A percentile compares a stretch with the other conserved stretches of the same genome.
Evolutionary conservation across 2,113 vertebrate species (phyloP).

Genomic region (Argyrosomus japonicus): DNA sequence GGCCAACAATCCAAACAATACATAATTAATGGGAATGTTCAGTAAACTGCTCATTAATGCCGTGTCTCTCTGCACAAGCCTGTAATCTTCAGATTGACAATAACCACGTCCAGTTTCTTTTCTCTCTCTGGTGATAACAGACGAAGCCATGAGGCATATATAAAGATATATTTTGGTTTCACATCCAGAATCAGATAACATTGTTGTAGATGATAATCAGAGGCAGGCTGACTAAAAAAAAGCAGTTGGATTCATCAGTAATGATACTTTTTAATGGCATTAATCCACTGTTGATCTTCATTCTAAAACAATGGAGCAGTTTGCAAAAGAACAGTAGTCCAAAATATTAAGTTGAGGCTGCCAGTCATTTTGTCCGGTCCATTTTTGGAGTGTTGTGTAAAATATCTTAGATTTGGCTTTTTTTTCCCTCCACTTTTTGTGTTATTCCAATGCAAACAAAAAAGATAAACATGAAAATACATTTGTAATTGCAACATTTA

Average conservation of each 20-base stretch:
- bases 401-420: no score
- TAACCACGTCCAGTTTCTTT: slow-evolving; percentile 8
- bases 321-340: no score
- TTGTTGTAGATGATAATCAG: neutral
- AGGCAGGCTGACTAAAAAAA: neutral
- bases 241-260: neutral
- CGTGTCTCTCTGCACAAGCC: neutral
- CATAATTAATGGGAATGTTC: neutral
- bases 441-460: no score
- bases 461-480: no score
- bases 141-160: neutral
- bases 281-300: neutral
- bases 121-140: slow-evolving; percentile 6
- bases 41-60: neutral
- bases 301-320: neutral
- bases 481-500: no score
- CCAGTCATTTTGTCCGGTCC: no score
- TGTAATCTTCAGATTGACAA: neutral
- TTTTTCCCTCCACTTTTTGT: no score
- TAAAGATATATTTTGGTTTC: neutral
- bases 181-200: neutral
- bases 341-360: no score
- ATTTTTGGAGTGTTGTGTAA: no score
- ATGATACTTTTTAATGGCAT: neutral
- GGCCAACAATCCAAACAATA: neutral